These are phyloP conservation scores for Tor tambroides DNA, from an alignment of 2,113 vertebrate species.

Conservation along the genomic window DNA sequence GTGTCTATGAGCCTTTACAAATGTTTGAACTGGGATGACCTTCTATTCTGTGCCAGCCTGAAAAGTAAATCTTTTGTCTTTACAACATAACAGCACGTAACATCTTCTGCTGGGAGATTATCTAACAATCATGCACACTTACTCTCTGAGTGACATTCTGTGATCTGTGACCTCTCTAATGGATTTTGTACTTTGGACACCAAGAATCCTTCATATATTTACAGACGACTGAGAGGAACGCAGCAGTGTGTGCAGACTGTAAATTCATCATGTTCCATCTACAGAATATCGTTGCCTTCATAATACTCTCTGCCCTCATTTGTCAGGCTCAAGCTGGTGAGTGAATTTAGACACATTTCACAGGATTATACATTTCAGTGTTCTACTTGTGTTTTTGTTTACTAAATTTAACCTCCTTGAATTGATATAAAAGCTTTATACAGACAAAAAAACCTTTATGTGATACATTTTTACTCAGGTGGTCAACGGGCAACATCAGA, in stretches of 20 bases:
- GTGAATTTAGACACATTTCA: conserved; percentile 30
- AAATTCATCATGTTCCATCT: conserved; percentile 60
- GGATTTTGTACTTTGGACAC: conserved; percentile 56
- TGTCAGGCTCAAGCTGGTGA: conserved; percentile 68
- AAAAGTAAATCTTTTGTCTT: neutral
- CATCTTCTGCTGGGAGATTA: neutral
- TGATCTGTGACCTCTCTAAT: neutral
- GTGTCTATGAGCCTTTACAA: neutral
- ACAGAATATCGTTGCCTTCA: conserved; percentile 40
- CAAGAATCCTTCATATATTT: neutral
- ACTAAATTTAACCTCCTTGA: neutral
- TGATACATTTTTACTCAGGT: neutral
- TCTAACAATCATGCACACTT: neutral
- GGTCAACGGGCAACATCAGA: neutral
- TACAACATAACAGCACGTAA: conserved; percentile 25
- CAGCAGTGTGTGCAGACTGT: neutral
- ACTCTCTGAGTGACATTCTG: conserved; percentile 31
- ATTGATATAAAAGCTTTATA: neutral
- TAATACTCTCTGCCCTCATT: conserved; percentile 39
- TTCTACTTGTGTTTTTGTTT: neutral
- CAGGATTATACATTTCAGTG: neutral
- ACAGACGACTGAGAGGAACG: neutral
- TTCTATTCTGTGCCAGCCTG: neutral
- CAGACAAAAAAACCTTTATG: no score
- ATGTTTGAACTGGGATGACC: neutral